Conservation (phyloP, 2,113 vertebrate genomes). For the Larimichthys crocea region DNA sequence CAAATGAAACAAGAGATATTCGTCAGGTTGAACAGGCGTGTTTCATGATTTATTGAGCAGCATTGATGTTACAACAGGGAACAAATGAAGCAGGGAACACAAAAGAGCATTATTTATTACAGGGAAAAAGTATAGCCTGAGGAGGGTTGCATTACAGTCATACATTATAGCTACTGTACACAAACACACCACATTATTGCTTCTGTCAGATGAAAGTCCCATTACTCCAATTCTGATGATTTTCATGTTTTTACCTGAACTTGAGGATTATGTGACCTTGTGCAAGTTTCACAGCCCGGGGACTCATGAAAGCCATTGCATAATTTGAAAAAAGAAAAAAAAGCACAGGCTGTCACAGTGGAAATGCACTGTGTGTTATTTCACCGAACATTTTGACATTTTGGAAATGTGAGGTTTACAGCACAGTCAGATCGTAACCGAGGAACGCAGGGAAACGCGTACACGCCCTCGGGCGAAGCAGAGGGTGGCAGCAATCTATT, state of each 20-base stretch:
- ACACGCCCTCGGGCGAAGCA: slow-evolving; percentile 43
- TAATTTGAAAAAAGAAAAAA: slow-evolving; percentile 40
- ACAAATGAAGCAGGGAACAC: slow-evolving; percentile 74
- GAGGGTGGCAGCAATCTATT: slow-evolving; percentile 52
- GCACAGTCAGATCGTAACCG: slow-evolving; percentile 16
- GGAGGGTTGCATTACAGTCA: slow-evolving; percentile 50
- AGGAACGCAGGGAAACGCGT: slow-evolving; percentile 9
- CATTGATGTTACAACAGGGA: slow-evolving; percentile 74
- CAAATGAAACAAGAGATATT: slow-evolving; percentile 71
- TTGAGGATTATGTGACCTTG: slow-evolving; percentile 56
- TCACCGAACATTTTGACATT: slow-evolving; percentile 60
- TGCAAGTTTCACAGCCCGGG: slow-evolving; percentile 11
- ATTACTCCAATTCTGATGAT: slow-evolving; percentile 33
- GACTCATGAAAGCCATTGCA: slow-evolving; percentile 7
- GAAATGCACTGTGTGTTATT: slow-evolving; percentile 41
- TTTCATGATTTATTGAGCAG: slow-evolving; percentile 80
- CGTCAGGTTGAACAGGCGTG: slow-evolving; percentile 68
- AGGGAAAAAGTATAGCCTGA: slow-evolving; percentile 58
- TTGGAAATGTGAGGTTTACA: slow-evolving; percentile 48
- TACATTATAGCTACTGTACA: slow-evolving; percentile 61
- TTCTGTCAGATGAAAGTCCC: slow-evolving; percentile 60
- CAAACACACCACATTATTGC: slow-evolving; percentile 45
- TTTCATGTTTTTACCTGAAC: slow-evolving; percentile 44
- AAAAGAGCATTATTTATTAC: slow-evolving; percentile 83
- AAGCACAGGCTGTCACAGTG: slow-evolving; percentile 24